phyloP scores from a whole-genome alignment of 2,113 vertebrate species.

The Neopipo cinnamomea region DNA sequence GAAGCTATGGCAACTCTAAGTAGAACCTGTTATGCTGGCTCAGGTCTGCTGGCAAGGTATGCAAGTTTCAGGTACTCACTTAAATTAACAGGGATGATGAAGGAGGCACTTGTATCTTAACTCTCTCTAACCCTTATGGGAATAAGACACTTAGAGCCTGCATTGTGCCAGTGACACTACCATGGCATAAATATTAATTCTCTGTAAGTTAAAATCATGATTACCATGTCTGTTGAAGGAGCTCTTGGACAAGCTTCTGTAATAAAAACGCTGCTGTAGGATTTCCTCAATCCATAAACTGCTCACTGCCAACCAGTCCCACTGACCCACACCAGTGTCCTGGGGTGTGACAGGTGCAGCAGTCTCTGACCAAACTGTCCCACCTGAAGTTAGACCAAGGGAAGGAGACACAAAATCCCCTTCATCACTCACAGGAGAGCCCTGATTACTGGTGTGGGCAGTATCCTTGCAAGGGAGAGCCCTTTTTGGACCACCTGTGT shows the following conservation, averaged over 20 bases:
- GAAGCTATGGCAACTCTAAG: neutral
- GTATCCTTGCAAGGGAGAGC: rapidly evolving
- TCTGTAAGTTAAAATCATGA: neutral
- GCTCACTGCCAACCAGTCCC: neutral
- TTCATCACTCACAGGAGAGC: neutral
- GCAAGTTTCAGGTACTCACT: neutral
- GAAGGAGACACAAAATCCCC: neutral
- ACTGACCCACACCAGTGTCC: neutral
- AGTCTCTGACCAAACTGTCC: neutral
- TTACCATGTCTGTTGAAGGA: neutral
- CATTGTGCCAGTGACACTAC: neutral
- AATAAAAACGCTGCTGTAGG: neutral
- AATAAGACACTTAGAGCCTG: neutral
- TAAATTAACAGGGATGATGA: neutral
- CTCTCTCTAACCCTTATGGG: neutral
- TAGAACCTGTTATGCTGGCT: conserved; percentile 36
- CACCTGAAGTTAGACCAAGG: neutral
- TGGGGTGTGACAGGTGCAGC: neutral
- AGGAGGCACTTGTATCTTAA: conserved; percentile 12
- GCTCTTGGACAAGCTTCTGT: neutral
- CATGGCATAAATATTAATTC: neutral
- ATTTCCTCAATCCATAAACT: neutral
- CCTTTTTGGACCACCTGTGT: neutral
- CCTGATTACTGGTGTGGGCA: neutral
- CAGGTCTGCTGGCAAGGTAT: neutral